A percentile compares a stretch with the other conserved stretches of the same genome.
phyloP scores from a whole-genome alignment of 2,113 vertebrate species.

The human (Homo sapiens) region GRCh38 chr7:4151001-4151500 shows the following conservation, averaged over 20 bases:
- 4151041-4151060: fast-evolving
- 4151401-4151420: neutral
- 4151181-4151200: fast-evolving
- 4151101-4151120: neutral
- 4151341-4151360: neutral
- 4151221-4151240: neutral
- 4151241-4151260: fast-evolving
- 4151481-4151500: fast-evolving
- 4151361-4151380: neutral
- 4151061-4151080: fast-evolving
- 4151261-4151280: neutral
- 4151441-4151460: fast-evolving
- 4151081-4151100: neutral
- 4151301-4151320: neutral
- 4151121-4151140: no score
- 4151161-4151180: neutral
- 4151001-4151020: neutral
- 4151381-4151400: fast-evolving
- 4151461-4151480: neutral
- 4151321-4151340: neutral
- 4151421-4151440: neutral
- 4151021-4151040: no score
- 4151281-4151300: fast-evolving
- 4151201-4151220: fast-evolving
- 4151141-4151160: fast-evolving